Evolutionary conservation across 2,888 invertebrate species (phyloP).

Genomic region (Clivina fossor): DNA sequence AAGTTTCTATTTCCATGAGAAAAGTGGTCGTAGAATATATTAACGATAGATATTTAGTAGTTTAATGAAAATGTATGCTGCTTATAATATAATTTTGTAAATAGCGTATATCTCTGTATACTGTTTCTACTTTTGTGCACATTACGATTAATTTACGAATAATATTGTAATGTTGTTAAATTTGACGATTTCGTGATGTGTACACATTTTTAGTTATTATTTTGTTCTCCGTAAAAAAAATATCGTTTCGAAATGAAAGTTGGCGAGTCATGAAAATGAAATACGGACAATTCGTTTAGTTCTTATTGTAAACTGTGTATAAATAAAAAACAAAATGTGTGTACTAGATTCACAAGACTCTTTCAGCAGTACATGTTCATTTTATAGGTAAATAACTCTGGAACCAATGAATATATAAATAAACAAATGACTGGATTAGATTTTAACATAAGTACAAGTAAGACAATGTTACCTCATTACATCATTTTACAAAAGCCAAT

Average conservation of each 20-base stretch:
- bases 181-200: no score
- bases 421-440: slow-evolving; percentile 48
- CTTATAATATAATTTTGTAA: no score
- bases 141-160: no score
- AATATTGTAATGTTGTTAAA: no score
- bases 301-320: slow-evolving; percentile 25
- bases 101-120: no score
- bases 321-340: slow-evolving; percentile 27
- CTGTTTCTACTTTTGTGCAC: no score
- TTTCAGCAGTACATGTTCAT: slow-evolving; percentile 32
- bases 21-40: no score
- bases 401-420: slow-evolving; percentile 54
- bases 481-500: slow-evolving; percentile 38
- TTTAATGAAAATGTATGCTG: no score
- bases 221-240: not conserved
- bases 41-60: no score
- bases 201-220: slow-evolving; percentile 4
- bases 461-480: slow-evolving; percentile 55
- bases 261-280: slow-evolving; percentile 22
- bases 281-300: slow-evolving; percentile 23
- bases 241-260: not conserved
- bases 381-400: slow-evolving; percentile 44
- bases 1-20: no score
- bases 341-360: slow-evolving; percentile 30
- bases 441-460: slow-evolving; percentile 55